Evolutionary conservation across 2,888 invertebrate species (phyloP).

Genomic region (Neoitamus cyanurus): DNA sequence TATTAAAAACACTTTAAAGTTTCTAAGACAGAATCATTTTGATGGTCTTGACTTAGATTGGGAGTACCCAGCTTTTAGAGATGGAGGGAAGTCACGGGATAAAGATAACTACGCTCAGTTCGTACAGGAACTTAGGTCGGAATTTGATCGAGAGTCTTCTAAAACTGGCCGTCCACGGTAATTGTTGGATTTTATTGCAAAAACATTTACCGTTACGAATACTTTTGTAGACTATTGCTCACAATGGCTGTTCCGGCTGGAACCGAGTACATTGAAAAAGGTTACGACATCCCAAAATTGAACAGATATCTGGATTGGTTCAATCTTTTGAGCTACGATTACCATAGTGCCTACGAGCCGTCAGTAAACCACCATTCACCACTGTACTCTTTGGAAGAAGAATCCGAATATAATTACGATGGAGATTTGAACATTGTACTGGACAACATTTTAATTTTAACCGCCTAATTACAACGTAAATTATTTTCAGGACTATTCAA

Average conservation of each 20-base stretch:
- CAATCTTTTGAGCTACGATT: slow-evolving; percentile 91
- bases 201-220: background rate
- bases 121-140: slow-evolving; percentile 88
- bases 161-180: slow-evolving; percentile 80
- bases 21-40: slow-evolving; percentile 90
- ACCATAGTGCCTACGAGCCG: slow-evolving; percentile 91
- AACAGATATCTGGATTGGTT: slow-evolving; percentile 93
- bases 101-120: slow-evolving; percentile 88
- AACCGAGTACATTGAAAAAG: slow-evolving; percentile 91
- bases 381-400: slow-evolving; percentile 81
- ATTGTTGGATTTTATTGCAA: background rate
- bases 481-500: slow-evolving; percentile 78
- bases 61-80: slow-evolving; percentile 70
- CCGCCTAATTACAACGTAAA: background rate
- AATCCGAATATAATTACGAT: slow-evolving; percentile 88
- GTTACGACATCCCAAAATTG: slow-evolving; percentile 88
- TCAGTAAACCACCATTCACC: slow-evolving; percentile 93
- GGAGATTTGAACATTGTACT: slow-evolving; percentile 89
- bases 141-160: slow-evolving; percentile 86
- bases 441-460: slow-evolving; percentile 54
- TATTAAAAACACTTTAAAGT: slow-evolving; percentile 85
- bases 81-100: slow-evolving; percentile 82
- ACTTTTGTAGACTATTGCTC: slow-evolving; percentile 72
- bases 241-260: slow-evolving; percentile 96
- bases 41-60: slow-evolving; percentile 94